Evolutionary conservation across 2,797 vertebrate species (phyloP), one percentile per base, ranked within the genome.

Genomic region (Champsocephalus gunnari): DNA sequence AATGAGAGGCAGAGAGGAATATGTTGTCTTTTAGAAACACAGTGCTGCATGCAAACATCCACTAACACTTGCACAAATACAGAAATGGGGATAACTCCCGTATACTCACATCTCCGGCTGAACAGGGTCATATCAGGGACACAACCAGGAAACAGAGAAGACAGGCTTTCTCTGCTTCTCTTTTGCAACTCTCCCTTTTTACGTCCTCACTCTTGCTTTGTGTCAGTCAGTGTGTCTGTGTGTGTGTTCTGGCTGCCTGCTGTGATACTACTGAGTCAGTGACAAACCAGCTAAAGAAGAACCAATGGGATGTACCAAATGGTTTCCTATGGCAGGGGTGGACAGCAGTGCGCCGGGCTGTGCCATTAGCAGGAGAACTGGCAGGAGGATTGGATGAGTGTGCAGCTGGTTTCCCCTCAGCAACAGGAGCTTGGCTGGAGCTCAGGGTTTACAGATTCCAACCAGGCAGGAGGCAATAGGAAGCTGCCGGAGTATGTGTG

Each of bases 101-200:
- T 65, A 90, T 93, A 94, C 92, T 95, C 90, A 96, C 95, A 93
- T 94, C 92, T 91, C 69, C 93, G 93, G 83, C 93, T 94, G 86
- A 95, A 96, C 75, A 96, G 93, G 88, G 95, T 95, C 95, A 95
- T 96, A 93, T 89, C 93, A 94, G 85, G 77, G 75, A 90, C 75
- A 64, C 79, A 79, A 82, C 62, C 77, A 75, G 83, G 45, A 83
- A 77, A 73, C 80, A 65, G 62, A 69, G 71, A 48, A 34, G 70
- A 82, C 72, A 68, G 55, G 48, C 64, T 21, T 66, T 84, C 67
- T 74, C 59, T 65, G 49, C 81, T 84, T 71, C 77, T 85, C 14
- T 75, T 66, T 66, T 45, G 16, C 44, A 79, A 73, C 80, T 81
- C 60, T 79, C 72, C 80, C 73, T 55, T 71, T 80, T 76, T 70